These are phyloP conservation scores for Musca domestica DNA, from an alignment of 1,140 invertebrate species.

Conservation along the genomic window DNA sequence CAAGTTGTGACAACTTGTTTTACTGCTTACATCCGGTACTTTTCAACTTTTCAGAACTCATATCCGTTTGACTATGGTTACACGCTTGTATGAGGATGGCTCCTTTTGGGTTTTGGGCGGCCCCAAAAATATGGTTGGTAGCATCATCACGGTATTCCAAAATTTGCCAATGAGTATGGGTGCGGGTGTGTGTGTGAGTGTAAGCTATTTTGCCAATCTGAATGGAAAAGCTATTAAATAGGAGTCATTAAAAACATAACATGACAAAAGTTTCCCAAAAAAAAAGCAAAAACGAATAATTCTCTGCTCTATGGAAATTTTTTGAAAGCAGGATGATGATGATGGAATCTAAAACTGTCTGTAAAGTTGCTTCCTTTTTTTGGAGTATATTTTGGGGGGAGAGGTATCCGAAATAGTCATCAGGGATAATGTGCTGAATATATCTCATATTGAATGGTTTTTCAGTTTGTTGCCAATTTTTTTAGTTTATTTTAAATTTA, in stretches of 20 bases:
- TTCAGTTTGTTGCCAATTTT: no score
- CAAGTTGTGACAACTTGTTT: conserved; percentile 40
- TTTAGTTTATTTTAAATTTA: no score
- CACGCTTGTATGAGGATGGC: conserved; percentile 28
- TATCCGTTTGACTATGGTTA: conserved; percentile 38
- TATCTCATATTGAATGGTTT: no score
- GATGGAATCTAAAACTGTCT: conserved; percentile 37
- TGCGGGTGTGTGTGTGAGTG: background rate
- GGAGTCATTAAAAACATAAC: conserved; percentile 18
- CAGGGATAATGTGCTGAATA: no score
- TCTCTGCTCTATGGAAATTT: background rate
- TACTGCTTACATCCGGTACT: conserved; percentile 43
- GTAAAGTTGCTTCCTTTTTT: conserved; percentile 34
- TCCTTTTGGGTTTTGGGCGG: background rate
- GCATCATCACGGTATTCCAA: background rate
- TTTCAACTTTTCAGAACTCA: conserved; percentile 49
- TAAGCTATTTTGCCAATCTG: conserved; percentile 20
- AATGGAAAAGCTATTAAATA: conserved; percentile 18
- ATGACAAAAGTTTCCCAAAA: background rate
- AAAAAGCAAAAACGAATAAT: background rate
- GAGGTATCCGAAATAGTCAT: no score
- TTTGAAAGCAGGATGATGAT: background rate
- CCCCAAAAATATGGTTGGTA: background rate
- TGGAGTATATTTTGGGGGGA: no score
- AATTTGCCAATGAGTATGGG: no score